Conservation (phyloP, 23 tunicate genomes). For the Styela clava region DNA sequence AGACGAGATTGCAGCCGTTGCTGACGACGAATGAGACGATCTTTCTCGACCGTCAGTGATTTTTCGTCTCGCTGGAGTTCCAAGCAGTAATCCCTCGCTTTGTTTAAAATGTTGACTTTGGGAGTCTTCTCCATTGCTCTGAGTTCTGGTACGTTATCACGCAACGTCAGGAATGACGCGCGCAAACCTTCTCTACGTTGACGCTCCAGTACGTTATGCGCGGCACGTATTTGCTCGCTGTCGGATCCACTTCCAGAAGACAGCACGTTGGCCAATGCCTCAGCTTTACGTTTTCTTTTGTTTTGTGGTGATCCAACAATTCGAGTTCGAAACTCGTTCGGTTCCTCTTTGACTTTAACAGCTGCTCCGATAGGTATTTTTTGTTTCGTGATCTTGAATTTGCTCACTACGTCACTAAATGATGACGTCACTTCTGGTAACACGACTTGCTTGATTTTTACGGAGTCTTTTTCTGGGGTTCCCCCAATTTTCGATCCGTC, state of each 20-base stretch:
- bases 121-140: conserved; percentile 56
- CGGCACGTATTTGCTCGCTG: conserved; percentile 59
- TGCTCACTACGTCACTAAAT: neutral
- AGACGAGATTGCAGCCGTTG: conserved; percentile 30
- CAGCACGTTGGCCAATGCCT: neutral
- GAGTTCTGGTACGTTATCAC: conserved; percentile 66
- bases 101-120: conserved; percentile 74
- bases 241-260: conserved; percentile 42
- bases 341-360: conserved; percentile 31
- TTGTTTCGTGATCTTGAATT: conserved; percentile 1
- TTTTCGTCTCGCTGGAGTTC: conserved; percentile 33
- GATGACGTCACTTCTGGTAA: neutral
- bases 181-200: conserved; percentile 84
- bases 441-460: neutral
- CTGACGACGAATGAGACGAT: conserved; percentile 11
- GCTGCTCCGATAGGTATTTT: neutral
- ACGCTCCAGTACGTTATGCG: conserved; percentile 85
- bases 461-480: neutral
- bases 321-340: neutral
- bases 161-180: conserved; percentile 53
- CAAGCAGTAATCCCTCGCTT: conserved; percentile 64
- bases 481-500: neutral
- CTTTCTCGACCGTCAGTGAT: conserved; percentile 22
- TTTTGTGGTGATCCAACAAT: conserved; percentile 23
- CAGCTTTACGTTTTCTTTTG: conserved; percentile 33